Percentiles rank a stretch among this genome's conserved stretches.
Evolutionary conservation across 2,797 vertebrate species (phyloP).

Genomic region (Macropus fuliginosus): DNA sequence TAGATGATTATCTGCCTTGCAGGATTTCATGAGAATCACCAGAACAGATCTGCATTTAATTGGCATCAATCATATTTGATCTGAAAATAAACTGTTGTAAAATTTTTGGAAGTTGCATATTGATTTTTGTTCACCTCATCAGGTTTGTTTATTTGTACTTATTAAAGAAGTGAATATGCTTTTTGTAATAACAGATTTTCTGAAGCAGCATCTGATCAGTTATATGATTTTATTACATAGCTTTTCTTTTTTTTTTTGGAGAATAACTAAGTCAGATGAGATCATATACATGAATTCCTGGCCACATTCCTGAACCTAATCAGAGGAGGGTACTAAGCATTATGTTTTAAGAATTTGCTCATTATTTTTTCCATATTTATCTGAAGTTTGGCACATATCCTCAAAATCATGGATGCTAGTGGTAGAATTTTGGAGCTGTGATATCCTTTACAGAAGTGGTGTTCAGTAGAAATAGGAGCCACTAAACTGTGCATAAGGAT

Average conservation of each 20-base stretch:
- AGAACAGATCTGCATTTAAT: conserved; percentile 82
- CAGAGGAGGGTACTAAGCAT: conserved; percentile 66
- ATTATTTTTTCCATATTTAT: conserved; percentile 66
- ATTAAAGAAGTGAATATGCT: conserved; percentile 79
- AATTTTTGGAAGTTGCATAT: conserved; percentile 80
- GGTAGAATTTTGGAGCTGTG: not conserved
- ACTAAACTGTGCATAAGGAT: not conserved
- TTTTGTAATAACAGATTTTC: conserved; percentile 76
- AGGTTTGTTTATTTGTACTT: conserved; percentile 84
- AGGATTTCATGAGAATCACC: conserved; percentile 79
- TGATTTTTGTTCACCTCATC: conserved; percentile 83
- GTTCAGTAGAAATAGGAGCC: not conserved
- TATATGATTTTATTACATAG: conserved; percentile 47
- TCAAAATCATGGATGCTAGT: not conserved
- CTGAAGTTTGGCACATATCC: conserved; percentile 47
- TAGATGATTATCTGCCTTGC: conserved; percentile 77
- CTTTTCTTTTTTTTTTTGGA: conserved; percentile 49
- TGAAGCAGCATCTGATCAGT: conserved; percentile 68
- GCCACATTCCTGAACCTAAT: conserved; percentile 63
- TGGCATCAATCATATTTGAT: conserved; percentile 80
- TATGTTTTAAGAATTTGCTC: conserved; percentile 65
- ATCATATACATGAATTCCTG: conserved; percentile 46
- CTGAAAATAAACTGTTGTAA: conserved; percentile 81
- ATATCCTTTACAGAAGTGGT: not conserved
- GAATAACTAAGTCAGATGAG: conserved; percentile 72